Evolutionary conservation across 2,113 vertebrate genomes (phyloP).

Genomic region (Elephas maximus): DNA sequence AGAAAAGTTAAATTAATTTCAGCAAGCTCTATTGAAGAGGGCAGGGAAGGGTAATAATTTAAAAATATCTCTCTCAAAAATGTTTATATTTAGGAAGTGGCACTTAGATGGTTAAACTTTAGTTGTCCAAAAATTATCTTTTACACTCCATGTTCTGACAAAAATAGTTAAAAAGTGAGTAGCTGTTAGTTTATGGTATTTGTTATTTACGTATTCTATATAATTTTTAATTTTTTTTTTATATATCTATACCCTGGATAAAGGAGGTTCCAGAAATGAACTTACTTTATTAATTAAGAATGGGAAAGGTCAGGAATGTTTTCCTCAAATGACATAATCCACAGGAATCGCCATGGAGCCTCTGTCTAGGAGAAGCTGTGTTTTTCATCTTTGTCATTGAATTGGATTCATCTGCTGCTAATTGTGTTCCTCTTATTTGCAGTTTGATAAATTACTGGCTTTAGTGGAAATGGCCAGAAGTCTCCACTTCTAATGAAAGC

Average conservation of each 20-base stretch:
- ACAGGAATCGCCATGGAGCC: not conserved
- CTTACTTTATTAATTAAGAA: not conserved
- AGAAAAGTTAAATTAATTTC: not conserved
- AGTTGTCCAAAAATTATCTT: not conserved
- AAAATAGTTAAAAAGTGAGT: not conserved
- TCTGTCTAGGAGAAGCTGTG: not conserved
- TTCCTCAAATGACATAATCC: slow-evolving; percentile 41
- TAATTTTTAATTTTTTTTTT: too few relatives aligned
- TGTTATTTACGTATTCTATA: slow-evolving; percentile 40
- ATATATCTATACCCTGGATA: not conserved
- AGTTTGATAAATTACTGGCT: slow-evolving; percentile 68
- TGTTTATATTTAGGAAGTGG: not conserved
- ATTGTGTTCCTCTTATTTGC: slow-evolving; percentile 68
- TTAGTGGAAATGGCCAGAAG: slow-evolving; percentile 27
- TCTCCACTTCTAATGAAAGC: slow-evolving; percentile 73
- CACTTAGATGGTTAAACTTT: not conserved
- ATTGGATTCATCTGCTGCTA: slow-evolving; percentile 46
- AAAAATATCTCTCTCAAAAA: not conserved
- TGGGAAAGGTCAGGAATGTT: slow-evolving; percentile 72
- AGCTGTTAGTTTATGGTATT: not conserved
- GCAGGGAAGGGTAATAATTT: not conserved
- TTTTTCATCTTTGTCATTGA: slow-evolving; percentile 52
- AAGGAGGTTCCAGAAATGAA: not conserved
- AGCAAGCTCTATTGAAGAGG: not conserved
- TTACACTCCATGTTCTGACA: not conserved